phyloP scores from a whole-genome alignment of 2,888 invertebrate species.

The Argyra leucocephala region DNA sequence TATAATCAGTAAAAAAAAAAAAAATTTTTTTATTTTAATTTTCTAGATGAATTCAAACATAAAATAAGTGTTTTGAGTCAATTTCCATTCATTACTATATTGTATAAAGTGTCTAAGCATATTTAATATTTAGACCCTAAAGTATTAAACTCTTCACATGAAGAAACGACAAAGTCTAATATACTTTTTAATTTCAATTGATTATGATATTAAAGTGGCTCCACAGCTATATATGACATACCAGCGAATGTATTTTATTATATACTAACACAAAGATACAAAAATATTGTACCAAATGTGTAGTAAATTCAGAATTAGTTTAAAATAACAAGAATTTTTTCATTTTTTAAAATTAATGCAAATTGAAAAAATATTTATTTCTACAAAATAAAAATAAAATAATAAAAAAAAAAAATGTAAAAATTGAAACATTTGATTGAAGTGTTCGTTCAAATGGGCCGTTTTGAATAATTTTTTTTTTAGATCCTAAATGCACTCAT shows the following conservation, averaged over 20 bases:
- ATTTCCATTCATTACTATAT: background rate
- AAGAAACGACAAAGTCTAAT: too few relatives aligned
- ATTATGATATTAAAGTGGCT: background rate
- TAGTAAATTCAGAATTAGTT: too few relatives aligned
- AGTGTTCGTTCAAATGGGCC: background rate
- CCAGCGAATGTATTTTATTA: too few relatives aligned
- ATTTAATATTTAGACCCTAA: background rate
- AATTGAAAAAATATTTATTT: constrained; percentile 1
- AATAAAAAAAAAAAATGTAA: background rate
- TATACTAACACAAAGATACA: too few relatives aligned
- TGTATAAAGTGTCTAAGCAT: background rate
- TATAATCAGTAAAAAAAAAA: background rate
- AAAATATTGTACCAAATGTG: too few relatives aligned
- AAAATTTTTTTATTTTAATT: background rate
- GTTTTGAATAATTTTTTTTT: too few relatives aligned
- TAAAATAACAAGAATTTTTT: background rate
- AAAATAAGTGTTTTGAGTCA: background rate
- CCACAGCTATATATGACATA: too few relatives aligned
- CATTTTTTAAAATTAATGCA: background rate
- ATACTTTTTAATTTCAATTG: background rate
- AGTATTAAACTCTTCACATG: background rate
- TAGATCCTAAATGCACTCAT: constrained; percentile 1
- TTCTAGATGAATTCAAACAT: too few relatives aligned
- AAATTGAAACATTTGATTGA: background rate
- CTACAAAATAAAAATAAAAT: background rate